Percentiles rank a stretch among this genome's conserved stretches.
Evolutionary conservation across 2,797 vertebrate species (phyloP).

Genomic region (Meda fulgida): DNA sequence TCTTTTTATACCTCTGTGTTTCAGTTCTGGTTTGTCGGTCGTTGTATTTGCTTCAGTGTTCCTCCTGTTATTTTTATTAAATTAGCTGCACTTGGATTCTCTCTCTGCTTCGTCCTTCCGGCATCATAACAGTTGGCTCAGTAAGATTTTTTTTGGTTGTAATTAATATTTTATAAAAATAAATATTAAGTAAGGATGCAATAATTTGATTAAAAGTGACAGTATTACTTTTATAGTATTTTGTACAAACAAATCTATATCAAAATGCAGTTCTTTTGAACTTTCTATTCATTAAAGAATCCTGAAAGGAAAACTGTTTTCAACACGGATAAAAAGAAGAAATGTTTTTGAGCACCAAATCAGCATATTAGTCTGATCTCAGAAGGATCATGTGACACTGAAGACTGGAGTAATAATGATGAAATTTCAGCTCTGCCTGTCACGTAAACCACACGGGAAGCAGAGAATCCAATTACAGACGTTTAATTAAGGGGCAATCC

Average conservation of each 20-base stretch:
- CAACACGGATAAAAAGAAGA: neutral
- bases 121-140: too few relatives aligned
- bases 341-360: neutral
- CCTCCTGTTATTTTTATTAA: too few relatives aligned
- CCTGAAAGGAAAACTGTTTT: neutral
- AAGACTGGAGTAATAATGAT: neutral
- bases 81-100: too few relatives aligned
- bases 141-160: neutral
- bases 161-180: neutral
- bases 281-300: neutral
- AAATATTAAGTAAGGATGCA: neutral
- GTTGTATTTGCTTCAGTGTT: too few relatives aligned
- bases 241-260: neutral
- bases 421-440: too few relatives aligned
- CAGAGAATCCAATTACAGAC: too few relatives aligned
- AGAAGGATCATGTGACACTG: neutral
- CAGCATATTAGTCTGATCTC: neutral
- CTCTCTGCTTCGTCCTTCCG: too few relatives aligned
- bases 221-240: neutral
- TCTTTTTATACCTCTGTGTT: too few relatives aligned
- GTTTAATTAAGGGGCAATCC: too few relatives aligned
- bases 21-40: too few relatives aligned
- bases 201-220: neutral
- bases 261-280: neutral
- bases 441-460: too few relatives aligned